These are phyloP conservation scores for Sebastiscus tertius DNA, from an alignment of 2,797 vertebrate species.

Conservation along the genomic window DNA sequence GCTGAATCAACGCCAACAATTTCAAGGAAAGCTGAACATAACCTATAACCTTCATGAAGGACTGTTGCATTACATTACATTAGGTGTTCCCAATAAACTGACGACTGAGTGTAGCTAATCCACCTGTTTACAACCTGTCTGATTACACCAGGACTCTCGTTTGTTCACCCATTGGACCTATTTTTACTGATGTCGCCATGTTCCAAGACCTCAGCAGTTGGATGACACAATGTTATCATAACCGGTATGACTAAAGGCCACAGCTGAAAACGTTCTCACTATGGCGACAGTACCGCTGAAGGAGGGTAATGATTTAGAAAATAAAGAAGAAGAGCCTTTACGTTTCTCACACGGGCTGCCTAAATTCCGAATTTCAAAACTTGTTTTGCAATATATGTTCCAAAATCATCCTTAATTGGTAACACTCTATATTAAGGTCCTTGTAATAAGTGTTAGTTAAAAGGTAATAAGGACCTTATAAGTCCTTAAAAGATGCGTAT, in stretches of 20 bases:
- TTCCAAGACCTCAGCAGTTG: background rate
- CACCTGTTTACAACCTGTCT: background rate
- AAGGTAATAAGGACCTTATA: background rate
- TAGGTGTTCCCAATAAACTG: background rate
- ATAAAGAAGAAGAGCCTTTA: background rate
- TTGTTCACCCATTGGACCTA: background rate
- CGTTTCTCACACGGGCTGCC: background rate
- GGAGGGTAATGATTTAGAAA: background rate
- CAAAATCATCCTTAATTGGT: background rate
- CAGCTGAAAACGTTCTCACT: background rate
- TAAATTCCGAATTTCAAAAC: background rate
- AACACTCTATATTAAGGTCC: background rate
- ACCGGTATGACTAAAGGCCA: background rate
- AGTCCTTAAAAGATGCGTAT: background rate
- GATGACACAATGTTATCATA: background rate
- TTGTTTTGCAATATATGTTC: background rate
- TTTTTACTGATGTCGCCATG: background rate
- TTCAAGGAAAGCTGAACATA: background rate
- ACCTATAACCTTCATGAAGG: background rate
- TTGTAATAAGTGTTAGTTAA: background rate
- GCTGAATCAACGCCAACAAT: background rate
- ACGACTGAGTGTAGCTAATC: background rate
- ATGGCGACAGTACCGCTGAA: background rate
- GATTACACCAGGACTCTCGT: background rate
- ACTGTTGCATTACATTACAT: background rate